Conservation (phyloP, 2,797 vertebrate species). For the Selene dorsalis region DNA sequence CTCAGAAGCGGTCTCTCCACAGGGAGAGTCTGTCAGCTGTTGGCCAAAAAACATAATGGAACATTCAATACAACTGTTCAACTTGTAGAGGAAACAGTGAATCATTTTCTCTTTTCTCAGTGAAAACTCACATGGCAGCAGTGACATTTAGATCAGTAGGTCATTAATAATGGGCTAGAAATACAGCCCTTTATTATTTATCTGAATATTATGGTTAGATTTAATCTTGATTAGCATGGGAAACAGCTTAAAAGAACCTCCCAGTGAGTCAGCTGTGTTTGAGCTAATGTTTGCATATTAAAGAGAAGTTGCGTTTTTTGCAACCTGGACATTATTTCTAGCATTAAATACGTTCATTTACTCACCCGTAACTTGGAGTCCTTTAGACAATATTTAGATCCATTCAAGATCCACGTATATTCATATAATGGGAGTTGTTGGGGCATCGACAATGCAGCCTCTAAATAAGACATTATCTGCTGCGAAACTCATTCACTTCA, state of each 20-base stretch:
- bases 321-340: too few species aligned
- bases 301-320: too few species aligned
- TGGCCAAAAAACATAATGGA: slow-evolving; percentile 65
- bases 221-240: background rate
- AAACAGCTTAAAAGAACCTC: slow-evolving; percentile 1
- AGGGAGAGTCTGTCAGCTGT: slow-evolving; percentile 63
- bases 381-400: too few species aligned
- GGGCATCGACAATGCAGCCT: too few species aligned
- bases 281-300: slow-evolving; percentile 4
- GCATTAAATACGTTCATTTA: too few species aligned
- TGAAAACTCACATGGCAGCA: slow-evolving; percentile 19
- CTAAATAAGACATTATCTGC: too few species aligned
- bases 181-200: slow-evolving; percentile 11
- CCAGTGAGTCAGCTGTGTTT: background rate
- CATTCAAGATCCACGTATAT: too few species aligned
- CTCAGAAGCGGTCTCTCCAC: slow-evolving; percentile 51
- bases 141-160: slow-evolving; percentile 31
- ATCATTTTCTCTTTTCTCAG: slow-evolving; percentile 30
- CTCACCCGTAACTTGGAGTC: too few species aligned
- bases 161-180: slow-evolving; percentile 28
- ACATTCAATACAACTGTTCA: slow-evolving; percentile 67
- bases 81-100: slow-evolving; percentile 37
- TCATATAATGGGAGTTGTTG: too few species aligned
- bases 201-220: background rate
- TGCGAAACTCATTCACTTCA: too few species aligned